phyloP scores from a whole-genome alignment of 1,140 invertebrate species.

The Drepana arcuata region DNA sequence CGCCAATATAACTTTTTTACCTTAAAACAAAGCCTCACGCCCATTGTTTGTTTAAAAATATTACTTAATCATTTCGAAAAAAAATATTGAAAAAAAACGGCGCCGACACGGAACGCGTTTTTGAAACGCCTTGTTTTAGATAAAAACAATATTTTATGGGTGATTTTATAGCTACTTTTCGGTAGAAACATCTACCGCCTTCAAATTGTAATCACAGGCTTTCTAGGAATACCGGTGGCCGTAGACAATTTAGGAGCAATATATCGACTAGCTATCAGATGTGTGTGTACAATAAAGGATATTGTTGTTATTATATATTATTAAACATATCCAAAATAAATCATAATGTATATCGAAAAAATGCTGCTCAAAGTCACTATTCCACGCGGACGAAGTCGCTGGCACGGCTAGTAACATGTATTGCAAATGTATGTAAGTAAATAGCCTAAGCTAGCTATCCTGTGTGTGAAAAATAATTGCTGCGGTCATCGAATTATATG shows the following conservation, averaged over 20 bases:
- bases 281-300: too few species aligned
- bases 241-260: constrained; percentile 2
- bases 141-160: constrained; percentile 16
- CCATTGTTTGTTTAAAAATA: constrained; percentile 38
- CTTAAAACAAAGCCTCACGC: constrained; percentile 19
- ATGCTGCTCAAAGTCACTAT: too few species aligned
- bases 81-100: constrained; percentile 21
- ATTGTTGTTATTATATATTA: too few species aligned
- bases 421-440: too few species aligned
- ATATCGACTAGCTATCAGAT: neutral
- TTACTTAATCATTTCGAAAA: constrained; percentile 22
- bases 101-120: constrained; percentile 19
- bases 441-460: too few species aligned
- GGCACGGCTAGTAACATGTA: too few species aligned
- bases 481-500: constrained; percentile 1
- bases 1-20: constrained; percentile 9
- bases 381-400: too few species aligned
- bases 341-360: too few species aligned
- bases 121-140: constrained; percentile 13
- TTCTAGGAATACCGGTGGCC: neutral
- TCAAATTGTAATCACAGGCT: constrained; percentile 13
- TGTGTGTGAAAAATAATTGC: too few species aligned
- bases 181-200: constrained; percentile 14
- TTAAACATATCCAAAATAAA: too few species aligned
- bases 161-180: constrained; percentile 17